These are phyloP conservation scores for Chaunax sp. DNA, from an alignment of 2,797 vertebrate genomes.

Conservation along the genomic window DNA sequence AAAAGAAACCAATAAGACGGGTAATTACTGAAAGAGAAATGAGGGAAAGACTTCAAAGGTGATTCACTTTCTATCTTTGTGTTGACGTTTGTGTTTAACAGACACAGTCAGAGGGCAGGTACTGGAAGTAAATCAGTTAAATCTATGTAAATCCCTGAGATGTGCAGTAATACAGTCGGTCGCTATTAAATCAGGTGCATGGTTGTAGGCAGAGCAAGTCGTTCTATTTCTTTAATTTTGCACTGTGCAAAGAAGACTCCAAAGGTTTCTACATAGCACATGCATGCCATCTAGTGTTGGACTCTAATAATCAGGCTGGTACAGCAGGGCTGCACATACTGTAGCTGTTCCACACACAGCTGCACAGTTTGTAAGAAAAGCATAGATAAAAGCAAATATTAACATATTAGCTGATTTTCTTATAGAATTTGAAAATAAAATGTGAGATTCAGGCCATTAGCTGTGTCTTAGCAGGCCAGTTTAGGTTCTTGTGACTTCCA, in stretches of 20 bases:
- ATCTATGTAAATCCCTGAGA: conserved; percentile 38
- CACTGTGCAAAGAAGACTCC: background rate
- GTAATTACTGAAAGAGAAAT: conserved; percentile 63
- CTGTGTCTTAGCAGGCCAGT: no score
- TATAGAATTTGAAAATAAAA: no score
- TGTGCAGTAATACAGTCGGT: background rate
- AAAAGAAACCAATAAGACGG: conserved; percentile 70
- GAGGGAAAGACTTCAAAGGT: background rate
- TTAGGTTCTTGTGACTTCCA: no score
- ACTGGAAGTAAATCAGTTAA: conserved; percentile 39
- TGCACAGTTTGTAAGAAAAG: no score
- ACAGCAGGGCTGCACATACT: background rate
- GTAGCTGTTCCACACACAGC: no score
- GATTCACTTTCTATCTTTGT: conserved; percentile 28
- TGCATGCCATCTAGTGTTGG: conserved; percentile 64
- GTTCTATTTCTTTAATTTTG: conserved; percentile 2
- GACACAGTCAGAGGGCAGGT: conserved; percentile 30
- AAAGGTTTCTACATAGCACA: conserved; percentile 26
- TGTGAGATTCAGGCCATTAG: no score
- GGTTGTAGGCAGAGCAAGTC: background rate
- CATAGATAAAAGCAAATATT: no score
- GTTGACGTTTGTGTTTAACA: conserved; percentile 35
- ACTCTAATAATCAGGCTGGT: background rate
- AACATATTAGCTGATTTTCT: no score
- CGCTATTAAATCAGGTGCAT: conserved; percentile 15